A percentile compares a stretch with the other conserved stretches of the same genome.
These are phyloP conservation scores for Coregonus ussuriensis DNA, from an alignment of 2,797 vertebrate species.

Conservation along the genomic window DNA sequence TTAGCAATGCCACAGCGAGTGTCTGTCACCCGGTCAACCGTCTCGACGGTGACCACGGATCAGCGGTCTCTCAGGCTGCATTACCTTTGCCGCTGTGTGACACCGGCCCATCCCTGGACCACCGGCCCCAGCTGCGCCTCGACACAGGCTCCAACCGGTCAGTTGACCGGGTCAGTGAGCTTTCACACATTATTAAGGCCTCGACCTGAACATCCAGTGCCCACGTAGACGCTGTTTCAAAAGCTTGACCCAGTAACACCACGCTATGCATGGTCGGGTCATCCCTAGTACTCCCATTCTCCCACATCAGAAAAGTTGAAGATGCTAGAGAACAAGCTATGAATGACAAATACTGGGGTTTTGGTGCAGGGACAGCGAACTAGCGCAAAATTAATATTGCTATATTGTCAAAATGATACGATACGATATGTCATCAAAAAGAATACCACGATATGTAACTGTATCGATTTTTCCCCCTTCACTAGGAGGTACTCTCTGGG, in stretches of 20 bases:
- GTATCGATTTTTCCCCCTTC: no score
- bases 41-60: not conserved
- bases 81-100: not conserved
- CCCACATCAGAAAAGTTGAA: not conserved
- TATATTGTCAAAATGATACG: no score
- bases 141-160: not conserved
- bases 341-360: no score
- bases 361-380: no score
- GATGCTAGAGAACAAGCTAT: no score
- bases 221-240: not conserved
- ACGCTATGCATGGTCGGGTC: not conserved
- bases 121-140: not conserved
- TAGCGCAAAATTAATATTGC: no score
- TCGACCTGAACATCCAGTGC: not conserved
- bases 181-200: conserved; percentile 2
- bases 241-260: not conserved
- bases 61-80: not conserved
- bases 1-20: not conserved
- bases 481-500: no score
- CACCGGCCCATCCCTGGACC: not conserved
- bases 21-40: not conserved
- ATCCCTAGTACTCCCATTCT: not conserved
- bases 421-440: no score
- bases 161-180: not conserved
- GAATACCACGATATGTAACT: no score